Evolutionary conservation across 2,113 vertebrate genomes (phyloP).

Genomic region (Lynx canadensis): DNA sequence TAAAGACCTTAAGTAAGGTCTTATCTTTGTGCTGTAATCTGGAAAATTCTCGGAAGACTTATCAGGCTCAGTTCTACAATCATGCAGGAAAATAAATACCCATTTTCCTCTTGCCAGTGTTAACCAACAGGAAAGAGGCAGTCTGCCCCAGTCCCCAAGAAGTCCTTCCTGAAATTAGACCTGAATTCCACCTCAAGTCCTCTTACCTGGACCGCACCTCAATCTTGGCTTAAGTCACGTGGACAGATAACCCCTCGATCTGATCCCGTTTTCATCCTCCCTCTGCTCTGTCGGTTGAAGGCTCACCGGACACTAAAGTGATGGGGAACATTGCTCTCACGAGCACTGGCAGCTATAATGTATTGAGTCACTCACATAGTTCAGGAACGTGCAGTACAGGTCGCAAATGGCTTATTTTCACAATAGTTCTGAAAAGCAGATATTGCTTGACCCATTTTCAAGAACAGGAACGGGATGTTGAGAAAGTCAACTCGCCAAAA

Average conservation of each 20-base stretch:
- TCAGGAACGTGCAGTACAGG: no score
- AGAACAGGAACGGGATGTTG: neutral
- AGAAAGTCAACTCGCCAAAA: neutral
- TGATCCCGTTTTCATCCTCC: neutral
- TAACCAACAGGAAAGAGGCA: neutral
- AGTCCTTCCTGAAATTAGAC: neutral
- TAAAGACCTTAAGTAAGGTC: neutral
- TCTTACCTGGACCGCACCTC: neutral
- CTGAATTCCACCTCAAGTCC: neutral
- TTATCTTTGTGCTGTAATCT: neutral
- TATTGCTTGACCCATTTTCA: neutral
- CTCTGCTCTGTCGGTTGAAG: neutral
- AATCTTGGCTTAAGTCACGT: neutral
- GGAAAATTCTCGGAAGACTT: neutral
- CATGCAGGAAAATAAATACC: neutral
- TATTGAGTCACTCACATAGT: neutral
- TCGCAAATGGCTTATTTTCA: neutral
- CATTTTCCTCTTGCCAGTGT: neutral
- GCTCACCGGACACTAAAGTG: fast-evolving
- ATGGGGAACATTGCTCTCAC: neutral
- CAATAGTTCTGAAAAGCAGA: neutral
- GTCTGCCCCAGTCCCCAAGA: neutral
- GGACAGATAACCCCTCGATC: neutral
- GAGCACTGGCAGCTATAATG: neutral
- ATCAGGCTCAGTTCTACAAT: neutral